Base-by-base conservation (phyloP, 2,888 invertebrate species). In the Drosophila formosana region DNA sequence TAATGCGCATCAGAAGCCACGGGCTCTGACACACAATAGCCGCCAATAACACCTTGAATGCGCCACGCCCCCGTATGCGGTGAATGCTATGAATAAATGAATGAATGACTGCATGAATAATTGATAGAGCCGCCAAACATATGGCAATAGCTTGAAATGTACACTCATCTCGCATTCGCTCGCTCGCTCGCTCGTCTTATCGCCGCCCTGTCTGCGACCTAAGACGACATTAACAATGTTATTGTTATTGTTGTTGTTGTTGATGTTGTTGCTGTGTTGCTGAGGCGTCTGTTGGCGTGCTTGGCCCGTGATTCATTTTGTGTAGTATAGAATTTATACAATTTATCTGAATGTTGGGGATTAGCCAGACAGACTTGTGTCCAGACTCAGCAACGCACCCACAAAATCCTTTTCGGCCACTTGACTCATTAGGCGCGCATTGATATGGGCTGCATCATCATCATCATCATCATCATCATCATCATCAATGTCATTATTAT, bases 361-460 rank as follows among this genome's bases (percentile, higher is more conserved):
- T 82, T 81, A 78, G 85, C 75, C 25, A 23, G 74, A 63, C 25
- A 23, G 74, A 63, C 74, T 65, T 58, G 57, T 60, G 61, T 58
- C 69, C 70, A 62, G 80, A 68, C 76, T 49, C 34, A 50, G 49
- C 39, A 70, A 61, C 74, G 67, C 71, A 85, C 86, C 80, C 76
- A 76, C 76, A 75, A 76, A 75, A 79, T 76, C 86, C 80, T 87
- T 89, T 81, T 81, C 46, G 88, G 80, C 76, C 89, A 89, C 89
- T 89, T 88, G 89, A 89, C 89, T 86, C 86, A 86, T 86, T 86
- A 86, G 89, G 89, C 86, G 28, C 49, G 68, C 75, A 86, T 89
- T 86, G 85, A 88, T 85, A 72, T 73, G 66, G 46, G 51, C 63
- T 67, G 64, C 69, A 72, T 56, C 67, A 69, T 68, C 61, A 65